Evolutionary conservation across 1,140 invertebrate genomes (phyloP).

Genomic region (Tetranychus cinnabarinus): DNA sequence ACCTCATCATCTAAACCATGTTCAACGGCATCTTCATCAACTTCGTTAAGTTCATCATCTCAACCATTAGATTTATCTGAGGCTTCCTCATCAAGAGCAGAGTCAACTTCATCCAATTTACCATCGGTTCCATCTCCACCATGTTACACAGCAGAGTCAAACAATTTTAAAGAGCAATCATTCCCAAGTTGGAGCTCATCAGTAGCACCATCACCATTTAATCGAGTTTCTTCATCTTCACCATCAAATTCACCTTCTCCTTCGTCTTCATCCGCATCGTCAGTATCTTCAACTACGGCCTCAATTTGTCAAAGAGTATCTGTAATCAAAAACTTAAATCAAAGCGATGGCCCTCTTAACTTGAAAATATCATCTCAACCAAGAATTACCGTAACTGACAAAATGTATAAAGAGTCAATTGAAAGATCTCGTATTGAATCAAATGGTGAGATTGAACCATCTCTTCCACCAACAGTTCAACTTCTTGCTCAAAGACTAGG

Average conservation of each 20-base stretch:
- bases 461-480: constrained; percentile 1
- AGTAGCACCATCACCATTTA: neutral
- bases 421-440: neutral
- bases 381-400: neutral
- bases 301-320: neutral
- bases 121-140: too few relatives aligned
- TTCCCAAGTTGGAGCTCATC: too few relatives aligned
- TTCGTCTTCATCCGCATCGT: neutral
- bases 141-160: too few relatives aligned
- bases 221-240: too few relatives aligned
- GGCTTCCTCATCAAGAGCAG: neutral
- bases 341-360: neutral
- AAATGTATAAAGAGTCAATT: neutral
- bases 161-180: too few relatives aligned
- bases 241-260: neutral
- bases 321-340: neutral
- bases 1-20: too few relatives aligned
- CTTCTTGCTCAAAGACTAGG: constrained; percentile 9
- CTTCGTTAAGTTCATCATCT: too few relatives aligned
- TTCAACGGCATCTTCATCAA: too few relatives aligned
- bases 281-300: neutral
- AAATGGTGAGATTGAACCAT: neutral
- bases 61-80: too few relatives aligned
- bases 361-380: neutral
- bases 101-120: neutral